Evolutionary conservation across 1,140 invertebrate species (phyloP), one percentile per base, ranked within the genome.

Genomic region (Cydia amplana): DNA sequence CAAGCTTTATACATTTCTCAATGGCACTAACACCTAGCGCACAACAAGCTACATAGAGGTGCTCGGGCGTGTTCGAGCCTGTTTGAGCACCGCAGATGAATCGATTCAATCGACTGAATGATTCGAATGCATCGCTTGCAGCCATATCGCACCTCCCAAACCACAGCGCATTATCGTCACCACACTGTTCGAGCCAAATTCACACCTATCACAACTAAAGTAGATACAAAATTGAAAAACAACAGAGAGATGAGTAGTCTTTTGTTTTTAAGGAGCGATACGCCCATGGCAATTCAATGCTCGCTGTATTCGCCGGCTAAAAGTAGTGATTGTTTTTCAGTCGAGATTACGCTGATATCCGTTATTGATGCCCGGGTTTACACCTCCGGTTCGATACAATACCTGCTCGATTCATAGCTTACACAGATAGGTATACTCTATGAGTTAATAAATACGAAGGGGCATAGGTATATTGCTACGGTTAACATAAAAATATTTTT

Each of bases 51-150:
- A 65, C 64, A 70, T 18, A n/a, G 65, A 70, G 81, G 82, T 81
- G 82, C 77, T 76, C 82, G 81, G 81, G 80, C 83, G 79, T 84
- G 76, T 49, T n/a, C 78, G 14, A 55, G 77, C 75, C 81, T 78
- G 81, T 80, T 80, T 82, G 79, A 75, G 79, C 72, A 75, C 80
- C 74, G 63, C 82, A 77, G 80, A 84, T 86, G 84, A 86, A 87
- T 87, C 81, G 79, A 81, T 82, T 85, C 80, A 84, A 88, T 87
- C 82, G 82, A 80, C 79, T 78, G 82, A 83, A 82, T 85, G 79
- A 86, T 86, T 85, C 79, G 81, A 81, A 82, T 84, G 80, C 79
- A 80, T 78, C 78, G 67, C 74, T 77, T 64, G 28, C 12, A 63
- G 74, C 49, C 67, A 77, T 79, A 78, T 65, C 25, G 64, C 64